These are phyloP conservation scores for Megaleporinus macrocephalus DNA, from an alignment of 2,113 vertebrate species.

Conservation along the genomic window DNA sequence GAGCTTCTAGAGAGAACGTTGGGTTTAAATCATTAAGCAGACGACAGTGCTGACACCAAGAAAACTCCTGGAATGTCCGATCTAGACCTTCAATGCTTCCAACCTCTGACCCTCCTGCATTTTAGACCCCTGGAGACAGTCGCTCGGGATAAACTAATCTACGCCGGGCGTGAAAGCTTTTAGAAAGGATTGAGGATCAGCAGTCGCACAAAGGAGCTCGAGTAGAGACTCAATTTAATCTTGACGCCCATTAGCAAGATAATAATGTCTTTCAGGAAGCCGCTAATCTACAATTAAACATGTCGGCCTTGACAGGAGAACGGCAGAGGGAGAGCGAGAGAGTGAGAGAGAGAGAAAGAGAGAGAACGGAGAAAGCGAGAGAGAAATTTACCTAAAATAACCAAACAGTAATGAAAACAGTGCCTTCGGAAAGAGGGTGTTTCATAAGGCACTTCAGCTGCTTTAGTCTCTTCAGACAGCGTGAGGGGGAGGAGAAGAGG, in stretches of 20 bases:
- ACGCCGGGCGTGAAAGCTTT: slow-evolving; percentile 25
- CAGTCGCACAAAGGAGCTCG: slow-evolving; percentile 29
- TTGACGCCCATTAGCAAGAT: slow-evolving; percentile 55
- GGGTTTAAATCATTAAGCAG: background rate
- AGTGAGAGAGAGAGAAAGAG: background rate
- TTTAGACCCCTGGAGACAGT: slow-evolving; percentile 1
- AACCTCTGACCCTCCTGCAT: slow-evolving; percentile 2
- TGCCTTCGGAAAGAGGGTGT: background rate
- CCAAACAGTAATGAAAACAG: slow-evolving; percentile 2
- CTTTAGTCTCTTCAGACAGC: slow-evolving; percentile 4
- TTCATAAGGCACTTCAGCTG: background rate
- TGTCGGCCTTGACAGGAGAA: slow-evolving; percentile 27
- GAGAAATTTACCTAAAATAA: slow-evolving; percentile 20
- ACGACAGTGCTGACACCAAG: background rate
- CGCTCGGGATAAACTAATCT: background rate
- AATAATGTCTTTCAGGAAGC: slow-evolving; percentile 53
- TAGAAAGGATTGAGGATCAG: slow-evolving; percentile 14
- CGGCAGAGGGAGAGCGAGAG: background rate
- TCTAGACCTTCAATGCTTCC: background rate
- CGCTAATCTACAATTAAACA: slow-evolving; percentile 53
- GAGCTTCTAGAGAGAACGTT: background rate
- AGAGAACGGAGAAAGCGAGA: background rate
- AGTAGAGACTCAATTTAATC: slow-evolving; percentile 47
- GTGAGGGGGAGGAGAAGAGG: slow-evolving; percentile 19
- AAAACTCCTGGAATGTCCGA: slow-evolving; percentile 5